A percentile compares a stretch with the other conserved stretches of the same genome.
phyloP scores from a whole-genome alignment of 1,140 invertebrate genomes.

The Drosophila pectinifera region DNA sequence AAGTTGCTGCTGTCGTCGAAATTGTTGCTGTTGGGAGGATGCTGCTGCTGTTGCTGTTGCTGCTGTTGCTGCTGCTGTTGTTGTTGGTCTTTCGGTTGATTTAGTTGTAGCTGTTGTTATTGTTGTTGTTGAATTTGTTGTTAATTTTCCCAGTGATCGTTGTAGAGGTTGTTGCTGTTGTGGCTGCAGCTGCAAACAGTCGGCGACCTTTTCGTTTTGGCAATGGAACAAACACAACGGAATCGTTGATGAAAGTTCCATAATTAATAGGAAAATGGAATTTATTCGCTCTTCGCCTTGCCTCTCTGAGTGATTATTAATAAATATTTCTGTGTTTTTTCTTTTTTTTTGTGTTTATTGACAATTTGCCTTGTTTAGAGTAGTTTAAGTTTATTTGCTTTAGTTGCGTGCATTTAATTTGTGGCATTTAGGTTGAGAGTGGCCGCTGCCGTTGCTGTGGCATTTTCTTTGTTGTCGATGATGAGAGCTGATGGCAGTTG shows the following conservation, averaged over 20 bases:
- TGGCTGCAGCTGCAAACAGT: conserved; percentile 65
- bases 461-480: conserved; percentile 36
- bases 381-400: conserved; percentile 53
- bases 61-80: conserved; percentile 8
- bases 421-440: conserved; percentile 27
- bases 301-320: conserved; percentile 19
- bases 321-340: conserved; percentile 21
- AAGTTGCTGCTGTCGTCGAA: conserved; percentile 26
- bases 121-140: conserved; percentile 27
- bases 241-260: conserved; percentile 81
- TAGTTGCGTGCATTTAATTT: conserved; percentile 63
- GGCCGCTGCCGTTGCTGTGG: conserved; percentile 44
- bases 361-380: conserved; percentile 34
- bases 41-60: conserved; percentile 27
- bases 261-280: conserved; percentile 72
- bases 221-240: conserved; percentile 77
- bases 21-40: conserved; percentile 28
- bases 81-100: conserved; percentile 24
- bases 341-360: conserved; percentile 9
- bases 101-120: conserved; percentile 20
- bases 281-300: conserved; percentile 19
- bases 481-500: conserved; percentile 70
- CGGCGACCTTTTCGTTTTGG: conserved; percentile 68
- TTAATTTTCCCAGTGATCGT: conserved; percentile 43
- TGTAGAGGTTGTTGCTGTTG: conserved; percentile 29